Conservation (phyloP, 2,797 vertebrate genomes). For the Gobio occitaniae region DNA sequence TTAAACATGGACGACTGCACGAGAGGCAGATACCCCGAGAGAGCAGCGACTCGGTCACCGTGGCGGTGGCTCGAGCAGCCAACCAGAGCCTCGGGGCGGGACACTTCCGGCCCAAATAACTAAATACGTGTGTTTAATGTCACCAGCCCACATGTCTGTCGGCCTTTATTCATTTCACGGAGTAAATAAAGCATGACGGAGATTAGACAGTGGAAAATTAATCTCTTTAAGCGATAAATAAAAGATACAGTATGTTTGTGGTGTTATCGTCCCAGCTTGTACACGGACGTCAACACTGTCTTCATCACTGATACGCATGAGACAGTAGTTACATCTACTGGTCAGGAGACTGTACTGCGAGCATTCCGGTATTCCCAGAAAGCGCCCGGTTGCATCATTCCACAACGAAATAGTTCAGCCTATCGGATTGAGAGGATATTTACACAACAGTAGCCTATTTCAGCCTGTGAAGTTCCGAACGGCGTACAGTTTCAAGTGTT, state of each 20-base stretch:
- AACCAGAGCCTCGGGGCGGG: conserved; percentile 35
- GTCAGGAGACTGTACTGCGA: conserved; percentile 34
- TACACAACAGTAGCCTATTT: not conserved
- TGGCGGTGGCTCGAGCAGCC: conserved; percentile 27
- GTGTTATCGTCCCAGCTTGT: conserved; percentile 36
- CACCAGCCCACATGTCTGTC: conserved; percentile 2
- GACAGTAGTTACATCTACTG: conserved; percentile 54
- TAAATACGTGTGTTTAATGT: conserved; percentile 17
- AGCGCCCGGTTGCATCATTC: conserved; percentile 31
- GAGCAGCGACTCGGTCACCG: conserved; percentile 31
- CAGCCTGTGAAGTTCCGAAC: not conserved
- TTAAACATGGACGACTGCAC: conserved; percentile 74
- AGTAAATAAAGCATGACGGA: conserved; percentile 31
- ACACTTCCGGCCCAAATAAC: conserved; percentile 25
- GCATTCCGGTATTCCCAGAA: conserved; percentile 52
- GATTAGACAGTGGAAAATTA: conserved; percentile 48
- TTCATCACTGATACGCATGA: conserved; percentile 61
- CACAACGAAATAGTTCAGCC: not conserved
- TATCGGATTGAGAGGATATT: conserved; percentile 21
- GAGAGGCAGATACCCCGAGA: conserved; percentile 43
- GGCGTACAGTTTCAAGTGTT: not conserved
- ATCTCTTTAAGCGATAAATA: conserved; percentile 49
- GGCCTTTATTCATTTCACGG: conserved; percentile 21
- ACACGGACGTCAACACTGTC: conserved; percentile 50
- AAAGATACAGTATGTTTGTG: conserved; percentile 36